Evolutionary conservation across 2,888 invertebrate genomes (phyloP).

Genomic region (Melangyna quadrimaculata): DNA sequence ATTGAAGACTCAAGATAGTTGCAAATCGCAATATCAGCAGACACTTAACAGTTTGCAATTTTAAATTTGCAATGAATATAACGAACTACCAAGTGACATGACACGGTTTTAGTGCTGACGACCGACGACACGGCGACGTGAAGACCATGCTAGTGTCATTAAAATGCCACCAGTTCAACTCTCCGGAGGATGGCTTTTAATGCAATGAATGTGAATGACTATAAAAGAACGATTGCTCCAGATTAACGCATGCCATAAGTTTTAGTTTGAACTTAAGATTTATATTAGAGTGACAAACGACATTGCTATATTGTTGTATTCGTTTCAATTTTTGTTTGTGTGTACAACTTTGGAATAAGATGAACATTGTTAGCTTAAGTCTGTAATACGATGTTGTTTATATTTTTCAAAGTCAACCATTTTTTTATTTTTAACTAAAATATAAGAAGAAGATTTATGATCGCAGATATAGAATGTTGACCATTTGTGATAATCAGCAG

Average conservation of each 20-base stretch:
- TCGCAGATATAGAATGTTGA: not conserved
- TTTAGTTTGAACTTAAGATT: not conserved
- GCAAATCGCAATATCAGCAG: slow-evolving; percentile 22
- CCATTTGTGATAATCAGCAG: too few species aligned
- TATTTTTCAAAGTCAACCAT: too few species aligned
- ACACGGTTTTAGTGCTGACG: not conserved
- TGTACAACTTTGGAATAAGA: not conserved
- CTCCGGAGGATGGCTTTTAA: slow-evolving; percentile 40
- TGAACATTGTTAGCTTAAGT: not conserved
- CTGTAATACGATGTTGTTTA: not conserved
- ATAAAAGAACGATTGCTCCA: slow-evolving; percentile 45
- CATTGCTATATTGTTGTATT: slow-evolving; percentile 10
- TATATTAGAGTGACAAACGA: slow-evolving; percentile 1
- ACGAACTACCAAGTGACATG: not conserved
- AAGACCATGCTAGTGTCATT: slow-evolving; percentile 23
- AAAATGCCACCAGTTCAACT: slow-evolving; percentile 62
- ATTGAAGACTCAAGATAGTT: slow-evolving; percentile 30
- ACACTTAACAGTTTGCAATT: not conserved
- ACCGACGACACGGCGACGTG: too few species aligned
- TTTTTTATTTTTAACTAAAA: too few species aligned
- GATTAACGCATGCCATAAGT: slow-evolving; percentile 31
- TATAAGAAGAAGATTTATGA: not conserved
- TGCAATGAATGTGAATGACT: slow-evolving; percentile 20
- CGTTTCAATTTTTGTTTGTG: not conserved
- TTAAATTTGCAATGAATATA: not conserved